A percentile compares a stretch with the other conserved stretches of the same genome.
Conservation (phyloP, 2,888 invertebrate genomes). For the Cynaeus angustus region DNA sequence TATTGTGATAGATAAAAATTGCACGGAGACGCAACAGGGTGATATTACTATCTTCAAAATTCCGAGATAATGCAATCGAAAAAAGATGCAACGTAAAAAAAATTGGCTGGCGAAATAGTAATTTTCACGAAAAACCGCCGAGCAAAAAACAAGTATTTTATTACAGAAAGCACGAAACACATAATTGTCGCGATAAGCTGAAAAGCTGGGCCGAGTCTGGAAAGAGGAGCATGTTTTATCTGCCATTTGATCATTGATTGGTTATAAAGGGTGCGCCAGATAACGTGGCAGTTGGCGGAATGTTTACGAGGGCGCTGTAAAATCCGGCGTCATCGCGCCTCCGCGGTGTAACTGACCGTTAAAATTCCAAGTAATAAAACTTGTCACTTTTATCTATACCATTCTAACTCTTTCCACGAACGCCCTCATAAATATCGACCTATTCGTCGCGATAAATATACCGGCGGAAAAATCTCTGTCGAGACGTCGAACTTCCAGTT, state of each 20-base stretch:
- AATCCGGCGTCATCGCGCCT: slow-evolving; percentile 59
- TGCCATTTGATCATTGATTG: slow-evolving; percentile 60
- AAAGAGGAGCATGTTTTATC: slow-evolving; percentile 52
- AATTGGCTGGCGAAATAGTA: too few relatives aligned
- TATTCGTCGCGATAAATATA: slow-evolving; percentile 31
- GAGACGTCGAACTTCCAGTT: slow-evolving; percentile 25
- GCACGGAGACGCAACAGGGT: slow-evolving; percentile 13
- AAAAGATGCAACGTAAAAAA: too few relatives aligned
- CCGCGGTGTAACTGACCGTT: slow-evolving; percentile 64
- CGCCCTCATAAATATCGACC: slow-evolving; percentile 46
- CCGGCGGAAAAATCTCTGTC: slow-evolving; percentile 25
- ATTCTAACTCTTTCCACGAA: slow-evolving; percentile 45
- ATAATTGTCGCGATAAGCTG: slow-evolving; percentile 46
- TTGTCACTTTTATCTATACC: slow-evolving; percentile 60
- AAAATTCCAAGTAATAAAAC: slow-evolving; percentile 63
- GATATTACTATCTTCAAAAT: too few relatives aligned
- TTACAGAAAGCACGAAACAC: slow-evolving; percentile 34
- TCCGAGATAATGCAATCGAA: too few relatives aligned
- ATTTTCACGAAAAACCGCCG: too few relatives aligned
- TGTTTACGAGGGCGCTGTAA: slow-evolving; percentile 58
- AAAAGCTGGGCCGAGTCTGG: slow-evolving; percentile 33
- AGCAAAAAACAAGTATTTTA: background rate
- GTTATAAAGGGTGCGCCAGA: slow-evolving; percentile 59
- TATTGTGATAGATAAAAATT: slow-evolving; percentile 20
- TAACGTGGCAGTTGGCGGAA: slow-evolving; percentile 50